Evolutionary conservation across 2,888 invertebrate species (phyloP).

Genomic region (Sinohyriopsis cumingii): DNA sequence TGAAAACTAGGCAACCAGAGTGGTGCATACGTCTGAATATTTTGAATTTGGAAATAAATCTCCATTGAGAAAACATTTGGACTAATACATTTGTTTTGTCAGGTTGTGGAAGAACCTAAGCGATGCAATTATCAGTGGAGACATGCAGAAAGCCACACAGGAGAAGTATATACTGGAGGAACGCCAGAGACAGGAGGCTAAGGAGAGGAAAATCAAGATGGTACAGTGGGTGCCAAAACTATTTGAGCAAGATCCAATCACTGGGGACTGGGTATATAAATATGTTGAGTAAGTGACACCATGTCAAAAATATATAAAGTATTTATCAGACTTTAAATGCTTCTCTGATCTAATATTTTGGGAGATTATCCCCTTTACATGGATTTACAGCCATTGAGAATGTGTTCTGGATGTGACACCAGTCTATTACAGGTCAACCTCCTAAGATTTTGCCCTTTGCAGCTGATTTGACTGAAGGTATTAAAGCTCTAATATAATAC

Average conservation of each 20-base stretch:
- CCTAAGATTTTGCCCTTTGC: too few species aligned
- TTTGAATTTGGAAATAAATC: too few species aligned
- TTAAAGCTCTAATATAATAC: too few species aligned
- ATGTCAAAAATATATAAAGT: background rate
- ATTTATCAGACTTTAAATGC: background rate
- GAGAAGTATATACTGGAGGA: slow-evolving; percentile 93
- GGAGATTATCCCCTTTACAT: background rate
- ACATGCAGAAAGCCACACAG: slow-evolving; percentile 91
- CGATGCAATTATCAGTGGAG: slow-evolving; percentile 85
- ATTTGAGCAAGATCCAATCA: slow-evolving; percentile 78
- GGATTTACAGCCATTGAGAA: background rate
- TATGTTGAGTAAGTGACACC: slow-evolving; percentile 78
- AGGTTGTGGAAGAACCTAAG: slow-evolving; percentile 89
- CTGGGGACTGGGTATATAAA: slow-evolving; percentile 82
- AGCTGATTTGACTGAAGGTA: too few species aligned
- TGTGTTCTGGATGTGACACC: too few species aligned
- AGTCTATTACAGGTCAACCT: too few species aligned
- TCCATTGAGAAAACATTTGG: too few species aligned
- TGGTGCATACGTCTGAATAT: too few species aligned
- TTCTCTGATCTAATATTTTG: background rate
- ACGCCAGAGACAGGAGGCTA: slow-evolving; percentile 84
- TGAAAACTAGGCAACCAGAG: too few species aligned
- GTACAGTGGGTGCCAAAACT: slow-evolving; percentile 83
- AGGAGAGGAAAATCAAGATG: slow-evolving; percentile 79
- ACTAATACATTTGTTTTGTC: slow-evolving; percentile 3